phyloP scores from a whole-genome alignment of 2,888 invertebrate genomes.

The Monoplex corrugatus region DNA sequence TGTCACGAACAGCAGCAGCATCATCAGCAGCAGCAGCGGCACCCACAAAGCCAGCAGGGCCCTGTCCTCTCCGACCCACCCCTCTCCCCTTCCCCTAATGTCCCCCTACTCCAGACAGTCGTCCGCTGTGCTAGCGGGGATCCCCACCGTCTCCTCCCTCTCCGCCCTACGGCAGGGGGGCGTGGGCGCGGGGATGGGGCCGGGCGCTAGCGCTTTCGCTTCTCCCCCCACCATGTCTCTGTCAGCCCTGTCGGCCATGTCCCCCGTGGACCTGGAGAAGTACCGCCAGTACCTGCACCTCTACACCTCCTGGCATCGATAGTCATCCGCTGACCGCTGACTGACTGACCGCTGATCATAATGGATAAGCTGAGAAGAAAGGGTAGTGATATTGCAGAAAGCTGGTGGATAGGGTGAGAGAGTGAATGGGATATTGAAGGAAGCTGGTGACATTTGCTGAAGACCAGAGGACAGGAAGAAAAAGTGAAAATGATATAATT shows the following conservation, averaged over 20 bases:
- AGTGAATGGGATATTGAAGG: too few species aligned
- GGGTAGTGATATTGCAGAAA: too few species aligned
- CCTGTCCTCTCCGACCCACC: slow-evolving; percentile 13
- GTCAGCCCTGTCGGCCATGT: slow-evolving; percentile 66
- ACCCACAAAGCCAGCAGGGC: neutral
- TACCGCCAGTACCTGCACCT: slow-evolving; percentile 77
- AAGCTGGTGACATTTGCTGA: too few species aligned
- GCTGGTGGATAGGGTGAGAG: too few species aligned
- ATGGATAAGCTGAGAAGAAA: too few species aligned
- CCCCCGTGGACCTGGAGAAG: slow-evolving; percentile 77
- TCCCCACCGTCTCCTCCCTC: slow-evolving; percentile 54
- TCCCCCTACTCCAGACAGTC: slow-evolving; percentile 56
- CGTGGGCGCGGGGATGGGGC: slow-evolving; percentile 60
- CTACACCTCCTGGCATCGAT: slow-evolving; percentile 69
- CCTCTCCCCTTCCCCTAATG: neutral
- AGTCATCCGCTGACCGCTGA: too few species aligned
- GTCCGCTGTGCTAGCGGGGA: slow-evolving; percentile 47
- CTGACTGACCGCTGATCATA: too few species aligned
- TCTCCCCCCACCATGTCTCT: slow-evolving; percentile 70
- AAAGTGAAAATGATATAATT: too few species aligned
- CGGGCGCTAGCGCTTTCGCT: slow-evolving; percentile 47
- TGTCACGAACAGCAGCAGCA: slow-evolving; percentile 35
- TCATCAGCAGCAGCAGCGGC: neutral
- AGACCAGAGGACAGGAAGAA: too few species aligned
- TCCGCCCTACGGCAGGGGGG: slow-evolving; percentile 59